These are phyloP conservation scores for Halictus ligatus DNA, from an alignment of 2,888 invertebrate species.

Conservation along the genomic window DNA sequence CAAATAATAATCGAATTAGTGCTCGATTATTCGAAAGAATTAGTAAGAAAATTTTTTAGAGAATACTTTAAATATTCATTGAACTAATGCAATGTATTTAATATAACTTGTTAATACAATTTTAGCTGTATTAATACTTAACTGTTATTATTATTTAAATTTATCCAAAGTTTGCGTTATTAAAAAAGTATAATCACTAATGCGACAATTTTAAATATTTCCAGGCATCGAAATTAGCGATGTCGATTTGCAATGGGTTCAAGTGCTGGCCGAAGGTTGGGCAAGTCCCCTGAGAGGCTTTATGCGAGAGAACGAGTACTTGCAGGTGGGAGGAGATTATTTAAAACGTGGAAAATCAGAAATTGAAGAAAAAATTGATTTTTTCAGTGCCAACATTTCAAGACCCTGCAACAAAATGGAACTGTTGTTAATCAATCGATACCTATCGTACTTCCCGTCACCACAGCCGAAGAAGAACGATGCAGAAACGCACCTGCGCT, in stretches of 20 bases:
- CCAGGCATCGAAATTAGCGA: slow-evolving; percentile 89
- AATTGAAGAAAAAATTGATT: not conserved
- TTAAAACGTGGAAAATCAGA: not conserved
- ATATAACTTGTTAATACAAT: too few relatives aligned
- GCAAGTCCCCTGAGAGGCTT: slow-evolving; percentile 97
- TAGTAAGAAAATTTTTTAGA: too few relatives aligned
- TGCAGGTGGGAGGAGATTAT: slow-evolving; percentile 89
- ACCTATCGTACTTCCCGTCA: slow-evolving; percentile 95
- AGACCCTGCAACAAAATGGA: slow-evolving; percentile 91
- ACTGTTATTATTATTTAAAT: too few relatives aligned
- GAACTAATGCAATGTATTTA: too few relatives aligned
- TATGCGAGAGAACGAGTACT: slow-evolving; percentile 97
- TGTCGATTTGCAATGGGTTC: slow-evolving; percentile 97
- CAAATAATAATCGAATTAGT: not conserved
- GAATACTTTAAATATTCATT: too few relatives aligned
- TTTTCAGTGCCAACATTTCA: slow-evolving; percentile 93
- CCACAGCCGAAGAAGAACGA: slow-evolving; percentile 89
- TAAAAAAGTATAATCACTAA: not conserved
- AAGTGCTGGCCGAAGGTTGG: slow-evolving; percentile 98
- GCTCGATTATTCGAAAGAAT: not conserved
- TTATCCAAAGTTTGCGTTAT: too few relatives aligned
- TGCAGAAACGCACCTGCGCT: slow-evolving; percentile 88
- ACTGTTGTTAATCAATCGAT: slow-evolving; percentile 94
- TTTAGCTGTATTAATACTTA: too few relatives aligned
- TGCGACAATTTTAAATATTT: not conserved